Percentiles rank a stretch among this genome's conserved stretches.
These are phyloP conservation scores for Uropsilus gracilis DNA, from an alignment of 2,113 vertebrate species.

Conservation along the genomic window DNA sequence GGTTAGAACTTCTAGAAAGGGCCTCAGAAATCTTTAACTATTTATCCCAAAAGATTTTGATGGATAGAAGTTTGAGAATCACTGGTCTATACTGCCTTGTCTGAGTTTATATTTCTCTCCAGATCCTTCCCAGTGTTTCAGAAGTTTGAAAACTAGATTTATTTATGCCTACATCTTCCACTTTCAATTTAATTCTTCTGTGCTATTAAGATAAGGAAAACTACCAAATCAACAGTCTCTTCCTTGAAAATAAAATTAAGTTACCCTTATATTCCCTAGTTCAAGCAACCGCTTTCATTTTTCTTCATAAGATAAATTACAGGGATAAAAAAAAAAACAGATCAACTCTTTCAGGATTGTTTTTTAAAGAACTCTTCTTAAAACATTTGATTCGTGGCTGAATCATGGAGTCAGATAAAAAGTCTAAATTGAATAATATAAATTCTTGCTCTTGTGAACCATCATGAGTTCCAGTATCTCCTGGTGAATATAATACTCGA, in stretches of 20 bases:
- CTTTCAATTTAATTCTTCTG: not conserved
- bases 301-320: not conserved
- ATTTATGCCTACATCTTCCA: not conserved
- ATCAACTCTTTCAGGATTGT: not conserved
- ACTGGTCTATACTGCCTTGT: not conserved
- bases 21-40: not conserved
- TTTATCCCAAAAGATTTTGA: not conserved
- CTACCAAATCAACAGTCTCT: not conserved
- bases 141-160: not conserved
- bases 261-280: not conserved
- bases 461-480: not conserved
- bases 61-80: not conserved
- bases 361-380: constrained; percentile 38
- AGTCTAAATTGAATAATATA: not conserved
- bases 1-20: not conserved
- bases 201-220: not conserved
- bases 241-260: not conserved
- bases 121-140: constrained; percentile 13
- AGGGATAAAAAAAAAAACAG: too few relatives aligned
- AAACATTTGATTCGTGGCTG: not conserved
- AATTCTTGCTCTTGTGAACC: not conserved
- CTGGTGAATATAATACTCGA: not conserved
- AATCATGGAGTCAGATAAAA: not conserved
- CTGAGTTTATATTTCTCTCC: constrained; percentile 8
- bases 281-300: not conserved